Percentiles rank a stretch among this genome's conserved stretches.
These are phyloP conservation scores for Rhinichthys klamathensis DNA, from an alignment of 2,113 vertebrate genomes.

Conservation along the genomic window DNA sequence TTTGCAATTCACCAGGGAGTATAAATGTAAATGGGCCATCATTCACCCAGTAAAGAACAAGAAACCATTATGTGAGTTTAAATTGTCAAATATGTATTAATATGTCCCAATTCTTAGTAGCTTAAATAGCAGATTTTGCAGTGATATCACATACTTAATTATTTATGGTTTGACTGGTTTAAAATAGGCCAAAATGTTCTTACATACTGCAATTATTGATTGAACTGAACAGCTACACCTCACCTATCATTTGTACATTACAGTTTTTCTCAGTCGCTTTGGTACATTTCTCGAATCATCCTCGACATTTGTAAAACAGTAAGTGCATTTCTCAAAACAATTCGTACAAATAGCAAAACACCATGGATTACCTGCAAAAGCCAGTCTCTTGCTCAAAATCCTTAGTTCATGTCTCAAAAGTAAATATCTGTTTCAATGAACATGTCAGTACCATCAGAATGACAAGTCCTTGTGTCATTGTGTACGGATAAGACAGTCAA, in stretches of 20 bases:
- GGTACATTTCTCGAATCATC: too few relatives aligned
- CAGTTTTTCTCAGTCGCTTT: too few relatives aligned
- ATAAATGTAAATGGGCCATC: slow-evolving; percentile 32
- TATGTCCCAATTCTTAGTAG: slow-evolving; percentile 9
- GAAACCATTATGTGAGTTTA: slow-evolving; percentile 31
- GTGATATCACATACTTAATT: slow-evolving; percentile 21
- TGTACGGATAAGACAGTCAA: too few relatives aligned
- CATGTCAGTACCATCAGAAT: too few relatives aligned
- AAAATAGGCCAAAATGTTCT: neutral
- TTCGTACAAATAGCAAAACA: too few relatives aligned
- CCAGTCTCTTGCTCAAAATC: too few relatives aligned
- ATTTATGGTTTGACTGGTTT: neutral
- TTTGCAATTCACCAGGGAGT: slow-evolving; percentile 50
- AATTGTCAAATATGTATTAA: slow-evolving; percentile 42
- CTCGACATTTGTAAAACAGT: too few relatives aligned
- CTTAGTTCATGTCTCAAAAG: too few relatives aligned
- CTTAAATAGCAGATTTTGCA: neutral
- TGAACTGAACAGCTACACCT: neutral
- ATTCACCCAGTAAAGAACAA: slow-evolving; percentile 36
- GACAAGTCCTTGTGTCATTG: too few relatives aligned
- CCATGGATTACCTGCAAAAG: too few relatives aligned
- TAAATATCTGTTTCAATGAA: too few relatives aligned
- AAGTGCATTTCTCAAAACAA: too few relatives aligned
- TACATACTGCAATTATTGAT: slow-evolving; percentile 1
- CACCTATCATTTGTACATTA: neutral